Percentiles rank a stretch among this genome's conserved stretches.
phyloP scores from a whole-genome alignment of 2,797 vertebrate genomes.

The Liasis olivaceus region DNA sequence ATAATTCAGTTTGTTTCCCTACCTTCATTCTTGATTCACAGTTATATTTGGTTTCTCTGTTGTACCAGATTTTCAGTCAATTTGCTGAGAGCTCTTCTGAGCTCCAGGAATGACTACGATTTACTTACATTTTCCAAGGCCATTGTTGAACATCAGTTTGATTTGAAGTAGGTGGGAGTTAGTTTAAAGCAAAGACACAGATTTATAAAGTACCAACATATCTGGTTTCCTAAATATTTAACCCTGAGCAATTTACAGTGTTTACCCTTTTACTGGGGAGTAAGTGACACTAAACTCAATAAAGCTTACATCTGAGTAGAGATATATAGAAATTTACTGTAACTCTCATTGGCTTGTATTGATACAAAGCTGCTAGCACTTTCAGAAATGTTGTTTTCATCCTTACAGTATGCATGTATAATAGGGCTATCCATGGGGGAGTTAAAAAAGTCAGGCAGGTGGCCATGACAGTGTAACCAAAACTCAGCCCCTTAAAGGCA shows the following conservation, averaged over 20 bases:
- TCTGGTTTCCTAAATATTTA: not conserved
- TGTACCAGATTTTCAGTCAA: constrained; percentile 30
- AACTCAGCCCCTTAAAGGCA: too few relatives aligned
- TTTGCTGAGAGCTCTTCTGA: constrained; percentile 31
- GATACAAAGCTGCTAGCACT: too few relatives aligned
- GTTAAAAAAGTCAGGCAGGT: too few relatives aligned
- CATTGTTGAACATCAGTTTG: constrained; percentile 12
- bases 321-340: not conserved
- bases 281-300: not conserved
- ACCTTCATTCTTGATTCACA: constrained; percentile 34
- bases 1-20: constrained; percentile 15
- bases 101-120: constrained; percentile 11
- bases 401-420: too few relatives aligned
- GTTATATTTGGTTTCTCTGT: constrained; percentile 28
- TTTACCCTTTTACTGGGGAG: not conserved
- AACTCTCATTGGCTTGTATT: not conserved
- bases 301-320: not conserved
- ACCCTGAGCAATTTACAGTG: not conserved
- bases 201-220: not conserved
- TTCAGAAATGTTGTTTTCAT: too few relatives aligned
- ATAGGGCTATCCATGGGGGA: too few relatives aligned
- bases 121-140: constrained; percentile 29
- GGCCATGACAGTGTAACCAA: too few relatives aligned
- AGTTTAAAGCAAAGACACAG: constrained; percentile 1
- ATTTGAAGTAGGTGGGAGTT: constrained; percentile 9